phyloP scores from a whole-genome alignment of 2,888 invertebrate species.

The Torymus aiolomorphi region DNA sequence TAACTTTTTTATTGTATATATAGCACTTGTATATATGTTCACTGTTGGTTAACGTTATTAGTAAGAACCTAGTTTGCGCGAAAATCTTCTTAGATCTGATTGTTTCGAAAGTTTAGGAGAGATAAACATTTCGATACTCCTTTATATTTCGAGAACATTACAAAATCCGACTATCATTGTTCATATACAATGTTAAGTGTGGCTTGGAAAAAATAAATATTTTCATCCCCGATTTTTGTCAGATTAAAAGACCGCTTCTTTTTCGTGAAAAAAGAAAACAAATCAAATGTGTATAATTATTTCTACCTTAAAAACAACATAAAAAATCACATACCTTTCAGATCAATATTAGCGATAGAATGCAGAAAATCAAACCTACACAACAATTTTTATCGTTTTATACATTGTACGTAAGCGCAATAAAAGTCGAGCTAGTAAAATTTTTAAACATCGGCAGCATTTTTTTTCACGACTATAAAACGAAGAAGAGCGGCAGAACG shows the following conservation, averaged over 20 bases:
- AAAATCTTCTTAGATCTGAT: constrained; percentile 49
- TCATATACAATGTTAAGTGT: constrained; percentile 21
- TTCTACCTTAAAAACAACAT: too few species aligned
- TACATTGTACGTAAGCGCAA: constrained; percentile 18
- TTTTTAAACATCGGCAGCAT: background rate
- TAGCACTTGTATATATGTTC: constrained; percentile 70
- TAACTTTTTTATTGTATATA: constrained; percentile 69
- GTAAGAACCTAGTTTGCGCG: constrained; percentile 64
- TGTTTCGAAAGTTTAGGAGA: background rate
- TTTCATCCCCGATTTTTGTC: background rate
- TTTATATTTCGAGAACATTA: constrained; percentile 5
- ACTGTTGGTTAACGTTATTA: constrained; percentile 63
- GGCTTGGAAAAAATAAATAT: constrained; percentile 1
- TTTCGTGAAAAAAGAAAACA: too few species aligned
- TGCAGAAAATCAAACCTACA: too few species aligned
- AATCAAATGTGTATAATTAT: too few species aligned
- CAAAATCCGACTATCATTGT: constrained; percentile 7
- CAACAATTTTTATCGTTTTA: background rate
- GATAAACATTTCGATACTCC: constrained; percentile 18
- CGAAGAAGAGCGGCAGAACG: background rate
- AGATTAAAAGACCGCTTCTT: too few species aligned
- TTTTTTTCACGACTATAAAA: background rate
- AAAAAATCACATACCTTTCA: too few species aligned
- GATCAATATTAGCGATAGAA: too few species aligned
- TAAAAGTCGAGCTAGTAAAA: constrained; percentile 16